Evolutionary conservation across 2,888 invertebrate genomes (phyloP).

Genomic region (Eupithecia exiguata): DNA sequence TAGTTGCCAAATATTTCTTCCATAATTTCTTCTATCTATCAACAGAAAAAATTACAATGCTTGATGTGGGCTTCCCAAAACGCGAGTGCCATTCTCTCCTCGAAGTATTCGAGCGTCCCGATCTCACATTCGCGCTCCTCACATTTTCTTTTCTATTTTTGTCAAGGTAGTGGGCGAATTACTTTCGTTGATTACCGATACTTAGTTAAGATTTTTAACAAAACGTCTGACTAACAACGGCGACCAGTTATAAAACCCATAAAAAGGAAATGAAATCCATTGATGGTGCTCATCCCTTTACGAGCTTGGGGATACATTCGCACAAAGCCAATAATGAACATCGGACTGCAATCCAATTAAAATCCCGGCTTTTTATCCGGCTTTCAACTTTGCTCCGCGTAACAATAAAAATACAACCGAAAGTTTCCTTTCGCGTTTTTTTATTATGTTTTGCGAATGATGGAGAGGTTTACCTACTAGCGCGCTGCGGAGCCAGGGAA

Average conservation of each 20-base stretch:
- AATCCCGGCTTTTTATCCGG: slow-evolving; percentile 2
- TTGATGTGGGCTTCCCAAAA: background rate
- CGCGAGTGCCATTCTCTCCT: background rate
- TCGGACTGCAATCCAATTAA: background rate
- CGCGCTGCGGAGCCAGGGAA: slow-evolving; percentile 8
- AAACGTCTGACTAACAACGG: background rate
- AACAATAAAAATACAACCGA: slow-evolving; percentile 39
- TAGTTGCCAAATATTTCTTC: background rate
- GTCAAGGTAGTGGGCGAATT: background rate
- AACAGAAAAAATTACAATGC: background rate
- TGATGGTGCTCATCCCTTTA: background rate
- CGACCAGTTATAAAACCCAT: background rate
- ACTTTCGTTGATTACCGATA: background rate
- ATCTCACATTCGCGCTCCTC: background rate
- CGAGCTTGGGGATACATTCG: background rate
- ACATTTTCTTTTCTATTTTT: background rate
- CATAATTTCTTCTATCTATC: background rate
- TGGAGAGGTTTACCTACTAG: slow-evolving; percentile 34
- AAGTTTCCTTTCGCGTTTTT: slow-evolving; percentile 35
- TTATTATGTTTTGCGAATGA: slow-evolving; percentile 35
- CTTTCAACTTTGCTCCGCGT: slow-evolving; percentile 1
- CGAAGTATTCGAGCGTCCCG: background rate
- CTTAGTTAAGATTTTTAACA: background rate
- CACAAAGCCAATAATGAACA: background rate
- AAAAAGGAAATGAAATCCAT: background rate